Evolutionary conservation across 2,113 vertebrate genomes (phyloP).

Genomic region (Falcunculus frontatus): DNA sequence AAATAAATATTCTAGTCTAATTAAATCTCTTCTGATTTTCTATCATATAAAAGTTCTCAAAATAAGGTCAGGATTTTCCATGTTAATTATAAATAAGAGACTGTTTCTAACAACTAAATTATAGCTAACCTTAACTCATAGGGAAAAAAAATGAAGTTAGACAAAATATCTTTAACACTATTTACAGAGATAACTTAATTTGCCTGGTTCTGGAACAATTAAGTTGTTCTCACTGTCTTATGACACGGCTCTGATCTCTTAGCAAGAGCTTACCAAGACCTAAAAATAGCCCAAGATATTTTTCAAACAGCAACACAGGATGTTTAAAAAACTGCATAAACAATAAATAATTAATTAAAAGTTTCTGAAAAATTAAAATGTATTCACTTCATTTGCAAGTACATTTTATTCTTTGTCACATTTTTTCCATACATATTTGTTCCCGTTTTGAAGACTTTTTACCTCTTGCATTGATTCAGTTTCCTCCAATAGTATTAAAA

Average conservation of each 20-base stretch:
- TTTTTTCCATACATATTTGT: not conserved
- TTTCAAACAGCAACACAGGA: not conserved
- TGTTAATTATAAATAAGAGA: not conserved
- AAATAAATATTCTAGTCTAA: slow-evolving; percentile 25
- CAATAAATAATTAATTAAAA: not conserved
- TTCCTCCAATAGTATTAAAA: not conserved
- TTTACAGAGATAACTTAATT: not conserved
- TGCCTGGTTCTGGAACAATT: not conserved
- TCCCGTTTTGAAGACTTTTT: not conserved
- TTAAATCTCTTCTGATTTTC: not conserved
- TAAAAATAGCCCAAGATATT: not conserved
- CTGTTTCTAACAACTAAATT: not conserved
- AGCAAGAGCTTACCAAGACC: not conserved
- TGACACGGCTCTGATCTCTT: not conserved
- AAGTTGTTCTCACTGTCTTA: not conserved
- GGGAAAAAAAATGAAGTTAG: not conserved
- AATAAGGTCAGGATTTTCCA: not conserved
- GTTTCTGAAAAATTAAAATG: not conserved
- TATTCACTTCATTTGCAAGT: not conserved
- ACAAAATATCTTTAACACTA: not conserved
- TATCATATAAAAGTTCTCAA: not conserved
- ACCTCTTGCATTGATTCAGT: not conserved
- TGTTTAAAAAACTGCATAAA: not conserved
- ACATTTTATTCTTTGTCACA: not conserved
- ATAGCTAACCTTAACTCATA: not conserved